Base-by-base conservation (phyloP, 2,113 vertebrate species). In the Urocitellus parryii region DNA sequence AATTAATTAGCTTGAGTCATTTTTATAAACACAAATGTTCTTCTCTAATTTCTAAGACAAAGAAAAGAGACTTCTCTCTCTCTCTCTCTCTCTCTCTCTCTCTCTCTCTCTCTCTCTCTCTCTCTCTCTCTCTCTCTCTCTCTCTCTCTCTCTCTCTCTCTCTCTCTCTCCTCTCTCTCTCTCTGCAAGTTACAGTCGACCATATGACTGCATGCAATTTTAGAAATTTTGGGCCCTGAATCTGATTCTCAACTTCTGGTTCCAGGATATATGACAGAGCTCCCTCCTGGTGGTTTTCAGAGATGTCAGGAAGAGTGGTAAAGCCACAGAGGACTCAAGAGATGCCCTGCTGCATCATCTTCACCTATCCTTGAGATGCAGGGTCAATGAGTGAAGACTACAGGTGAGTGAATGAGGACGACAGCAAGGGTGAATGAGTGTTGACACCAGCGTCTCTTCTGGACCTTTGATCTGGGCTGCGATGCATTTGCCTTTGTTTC, bases 11-110 rank as follows among this genome's bases (percentile, higher is more conserved):
- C 48, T 56, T 91, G 67, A 94, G 39, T 90, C 76, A 92, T 88
- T 92, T 80, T 92, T 92, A 89, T 87, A 97, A 96, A 96, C 77
- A 97, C 53, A 88, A 77, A 96, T 94, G 65, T 96, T 97, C 85
- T 88, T 91, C 74, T 94, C 45, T 56, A 96, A 85, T 81, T 86
- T 84, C 45, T 77, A 88, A 97, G 95, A 39, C 73, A 96, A 95
- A 87, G 61, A 77, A 86, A 91, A 45, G 12, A 91, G 88, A 20
- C 32, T 76, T 68, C 83, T 45, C 12, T 76, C 14, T 76, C 42
- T 37, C 67, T 84, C 12, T 88, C 63, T 45, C 14, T 39, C 48
- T 51, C 48, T 51, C 48, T 51, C 48, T 51, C 48, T 51, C 48
- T 51, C 48, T 51, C 48, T 51, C 48, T 13, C 48, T 51, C 42